phyloP scores from a whole-genome alignment of 1,140 invertebrate genomes.

The Saxidomus purpurata region DNA sequence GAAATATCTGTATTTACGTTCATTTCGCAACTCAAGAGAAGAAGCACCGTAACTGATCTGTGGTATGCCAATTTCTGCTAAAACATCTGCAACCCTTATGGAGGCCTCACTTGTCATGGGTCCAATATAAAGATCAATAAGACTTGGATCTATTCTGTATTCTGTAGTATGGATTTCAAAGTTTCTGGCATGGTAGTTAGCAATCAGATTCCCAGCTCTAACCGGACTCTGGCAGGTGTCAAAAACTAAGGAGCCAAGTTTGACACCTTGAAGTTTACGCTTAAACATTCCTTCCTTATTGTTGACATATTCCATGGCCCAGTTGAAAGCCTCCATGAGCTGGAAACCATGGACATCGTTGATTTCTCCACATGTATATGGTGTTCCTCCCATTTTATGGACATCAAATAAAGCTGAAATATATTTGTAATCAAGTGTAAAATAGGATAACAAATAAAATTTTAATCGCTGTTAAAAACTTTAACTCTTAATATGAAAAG shows the following conservation, averaged over 20 bases:
- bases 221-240: slow-evolving; percentile 82
- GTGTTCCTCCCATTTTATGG: slow-evolving; percentile 80
- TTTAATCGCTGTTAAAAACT: no score
- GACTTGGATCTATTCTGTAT: slow-evolving; percentile 70
- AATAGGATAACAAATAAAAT: no score
- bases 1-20: slow-evolving; percentile 90
- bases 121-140: slow-evolving; percentile 83
- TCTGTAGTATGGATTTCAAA: slow-evolving; percentile 66
- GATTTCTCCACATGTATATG: slow-evolving; percentile 83
- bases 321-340: slow-evolving; percentile 84
- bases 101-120: slow-evolving; percentile 89
- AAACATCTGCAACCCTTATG: slow-evolving; percentile 90
- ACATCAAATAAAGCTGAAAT: slow-evolving; percentile 84
- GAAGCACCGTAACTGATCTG: slow-evolving; percentile 93
- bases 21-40: slow-evolving; percentile 86
- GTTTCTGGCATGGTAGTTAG: slow-evolving; percentile 83
- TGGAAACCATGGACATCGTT: slow-evolving; percentile 82
- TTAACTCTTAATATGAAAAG: no score
- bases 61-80: slow-evolving; percentile 90
- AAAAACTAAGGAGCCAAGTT: slow-evolving; percentile 79
- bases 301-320: slow-evolving; percentile 83
- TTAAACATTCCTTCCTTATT: slow-evolving; percentile 77
- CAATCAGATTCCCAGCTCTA: slow-evolving; percentile 82
- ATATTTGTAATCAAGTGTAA: no score
- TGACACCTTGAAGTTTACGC: slow-evolving; percentile 74